Percentiles rank a stretch among this genome's conserved stretches.
Conservation (phyloP, 2,113 vertebrate genomes). For the Tychaedon coryphoeus region DNA sequence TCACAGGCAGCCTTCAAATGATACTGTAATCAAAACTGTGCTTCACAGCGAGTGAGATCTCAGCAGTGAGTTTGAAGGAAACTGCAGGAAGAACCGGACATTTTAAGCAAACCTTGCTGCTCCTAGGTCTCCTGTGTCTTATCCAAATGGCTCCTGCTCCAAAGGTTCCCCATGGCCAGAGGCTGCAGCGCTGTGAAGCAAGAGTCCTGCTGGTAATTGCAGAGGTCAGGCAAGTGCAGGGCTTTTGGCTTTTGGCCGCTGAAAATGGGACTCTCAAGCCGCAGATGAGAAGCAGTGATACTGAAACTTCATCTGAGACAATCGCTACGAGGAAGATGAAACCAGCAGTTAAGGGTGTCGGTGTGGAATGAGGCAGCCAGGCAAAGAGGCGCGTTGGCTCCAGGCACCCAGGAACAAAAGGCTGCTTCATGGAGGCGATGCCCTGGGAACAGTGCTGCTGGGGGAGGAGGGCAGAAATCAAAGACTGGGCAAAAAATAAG, state of each 20-base stretch:
- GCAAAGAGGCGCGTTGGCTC: neutral
- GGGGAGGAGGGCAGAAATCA: slow-evolving; percentile 47
- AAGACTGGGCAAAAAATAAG: slow-evolving; percentile 36
- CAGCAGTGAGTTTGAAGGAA: neutral
- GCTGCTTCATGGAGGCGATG: slow-evolving; percentile 1
- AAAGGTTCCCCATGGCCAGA: neutral
- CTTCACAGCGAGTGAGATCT: neutral
- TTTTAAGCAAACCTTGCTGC: neutral
- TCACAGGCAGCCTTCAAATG: neutral
- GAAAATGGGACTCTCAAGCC: slow-evolving; percentile 1
- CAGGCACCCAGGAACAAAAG: slow-evolving; percentile 46
- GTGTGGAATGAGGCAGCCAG: slow-evolving; percentile 12
- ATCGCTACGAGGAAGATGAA: slow-evolving; percentile 52
- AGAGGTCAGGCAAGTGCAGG: slow-evolving; percentile 37
- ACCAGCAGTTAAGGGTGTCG: slow-evolving; percentile 48
- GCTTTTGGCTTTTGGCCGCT: slow-evolving; percentile 18
- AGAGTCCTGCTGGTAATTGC: neutral
- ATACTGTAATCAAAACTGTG: neutral
- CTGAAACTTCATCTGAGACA: slow-evolving; percentile 47
- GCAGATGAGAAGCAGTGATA: slow-evolving; percentile 44
- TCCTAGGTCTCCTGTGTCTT: neutral
- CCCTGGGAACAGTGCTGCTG: slow-evolving; percentile 14
- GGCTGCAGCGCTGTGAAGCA: neutral
- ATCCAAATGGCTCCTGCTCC: neutral
- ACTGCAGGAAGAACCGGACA: neutral